phyloP scores from a whole-genome alignment of 2,113 vertebrate genomes.

The Pelecanoides urinatrix region DNA sequence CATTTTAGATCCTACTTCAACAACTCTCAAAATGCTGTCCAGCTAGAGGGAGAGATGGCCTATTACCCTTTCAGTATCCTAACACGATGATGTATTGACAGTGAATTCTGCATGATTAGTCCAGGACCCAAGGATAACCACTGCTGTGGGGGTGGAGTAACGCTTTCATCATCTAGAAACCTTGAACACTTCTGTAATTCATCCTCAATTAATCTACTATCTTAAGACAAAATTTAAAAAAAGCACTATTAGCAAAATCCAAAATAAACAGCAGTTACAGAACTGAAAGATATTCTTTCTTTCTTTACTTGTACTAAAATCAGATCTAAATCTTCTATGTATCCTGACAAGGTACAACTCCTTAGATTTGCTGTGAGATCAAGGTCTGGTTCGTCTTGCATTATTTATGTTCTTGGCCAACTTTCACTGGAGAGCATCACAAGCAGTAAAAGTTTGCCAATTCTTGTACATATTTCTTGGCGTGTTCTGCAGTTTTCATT shows the following conservation, averaged over 20 bases:
- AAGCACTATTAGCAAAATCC: background rate
- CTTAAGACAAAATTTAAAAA: background rate
- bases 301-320: background rate
- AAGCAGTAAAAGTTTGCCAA: conserved; percentile 6
- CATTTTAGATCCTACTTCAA: background rate
- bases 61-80: background rate
- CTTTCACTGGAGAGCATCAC: background rate
- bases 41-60: background rate
- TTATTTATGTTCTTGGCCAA: background rate
- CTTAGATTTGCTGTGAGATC: background rate
- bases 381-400: background rate
- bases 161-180: background rate
- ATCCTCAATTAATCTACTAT: background rate
- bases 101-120: background rate
- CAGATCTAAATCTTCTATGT: background rate
- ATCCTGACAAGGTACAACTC: background rate
- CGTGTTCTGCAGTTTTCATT: conserved; percentile 37
- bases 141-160: background rate
- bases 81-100: background rate
- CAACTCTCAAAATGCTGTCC: background rate
- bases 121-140: background rate
- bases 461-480: conserved; percentile 15
- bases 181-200: background rate
- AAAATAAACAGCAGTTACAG: background rate
- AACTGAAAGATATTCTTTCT: background rate